A percentile compares a stretch with the other conserved stretches of the same genome.
phyloP scores from a whole-genome alignment of 2,888 invertebrate species.

The Euzetes globulus region DNA sequence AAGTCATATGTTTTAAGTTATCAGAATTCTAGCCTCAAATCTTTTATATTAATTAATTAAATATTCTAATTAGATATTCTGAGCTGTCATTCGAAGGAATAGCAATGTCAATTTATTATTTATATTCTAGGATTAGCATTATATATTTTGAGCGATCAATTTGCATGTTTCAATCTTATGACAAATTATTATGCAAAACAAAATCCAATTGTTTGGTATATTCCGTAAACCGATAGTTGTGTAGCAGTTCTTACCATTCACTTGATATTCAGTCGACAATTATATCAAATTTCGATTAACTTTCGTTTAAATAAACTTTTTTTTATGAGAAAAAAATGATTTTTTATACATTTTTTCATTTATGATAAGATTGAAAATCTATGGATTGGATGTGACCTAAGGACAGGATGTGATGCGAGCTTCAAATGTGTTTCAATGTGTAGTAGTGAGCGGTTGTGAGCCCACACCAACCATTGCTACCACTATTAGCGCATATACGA shows the following conservation, averaged over 20 bases:
- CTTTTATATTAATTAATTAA: too few relatives aligned
- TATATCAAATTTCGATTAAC: neutral
- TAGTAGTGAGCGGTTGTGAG: neutral
- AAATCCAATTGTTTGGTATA: neutral
- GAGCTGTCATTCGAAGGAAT: too few relatives aligned
- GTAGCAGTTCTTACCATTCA: neutral
- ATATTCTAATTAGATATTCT: too few relatives aligned
- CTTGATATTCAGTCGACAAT: neutral
- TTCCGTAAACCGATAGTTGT: neutral
- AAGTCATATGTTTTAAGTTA: too few relatives aligned
- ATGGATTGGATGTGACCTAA: neutral
- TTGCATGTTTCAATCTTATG: too few relatives aligned
- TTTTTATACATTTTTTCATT: neutral
- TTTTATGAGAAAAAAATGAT: neutral
- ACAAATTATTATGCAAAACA: too few relatives aligned
- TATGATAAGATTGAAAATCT: neutral
- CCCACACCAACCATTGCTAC: neutral
- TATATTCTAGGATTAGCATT: too few relatives aligned
- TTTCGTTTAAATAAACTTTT: neutral
- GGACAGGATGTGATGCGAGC: neutral
- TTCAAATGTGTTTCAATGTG: neutral
- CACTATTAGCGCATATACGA: neutral
- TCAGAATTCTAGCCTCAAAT: too few relatives aligned
- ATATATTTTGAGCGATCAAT: too few relatives aligned
- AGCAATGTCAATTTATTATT: too few relatives aligned